Evolutionary conservation across 2,113 vertebrate species (phyloP).

Genomic region (Columba janthina): DNA sequence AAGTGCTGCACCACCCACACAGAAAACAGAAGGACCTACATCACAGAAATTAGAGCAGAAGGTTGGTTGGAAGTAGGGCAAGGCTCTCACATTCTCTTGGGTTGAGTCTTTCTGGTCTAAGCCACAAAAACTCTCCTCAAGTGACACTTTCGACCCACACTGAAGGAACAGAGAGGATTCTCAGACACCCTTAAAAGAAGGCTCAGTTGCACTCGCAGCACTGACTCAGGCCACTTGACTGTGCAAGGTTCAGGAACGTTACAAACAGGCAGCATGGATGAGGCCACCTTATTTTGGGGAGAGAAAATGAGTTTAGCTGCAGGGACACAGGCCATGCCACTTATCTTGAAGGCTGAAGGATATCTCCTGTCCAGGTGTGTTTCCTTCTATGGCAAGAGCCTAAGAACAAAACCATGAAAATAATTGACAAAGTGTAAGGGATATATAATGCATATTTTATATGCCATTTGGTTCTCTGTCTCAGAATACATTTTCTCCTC

Average conservation of each 20-base stretch:
- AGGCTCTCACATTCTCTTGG: background rate
- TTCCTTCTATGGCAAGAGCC: background rate
- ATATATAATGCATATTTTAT: background rate
- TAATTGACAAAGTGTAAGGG: background rate
- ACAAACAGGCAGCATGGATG: background rate
- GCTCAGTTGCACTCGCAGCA: background rate
- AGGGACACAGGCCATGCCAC: background rate
- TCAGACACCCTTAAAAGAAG: background rate
- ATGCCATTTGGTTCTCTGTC: background rate
- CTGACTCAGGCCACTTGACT: background rate
- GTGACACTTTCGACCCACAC: background rate
- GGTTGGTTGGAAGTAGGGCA: background rate
- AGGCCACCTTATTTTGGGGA: background rate
- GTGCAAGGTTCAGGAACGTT: background rate
- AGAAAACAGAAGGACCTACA: background rate
- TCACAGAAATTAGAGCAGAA: background rate
- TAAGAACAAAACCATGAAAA: background rate
- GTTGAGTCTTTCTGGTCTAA: background rate
- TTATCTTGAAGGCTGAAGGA: background rate
- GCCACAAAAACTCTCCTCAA: background rate
- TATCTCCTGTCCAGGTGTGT: background rate
- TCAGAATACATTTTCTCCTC: background rate
- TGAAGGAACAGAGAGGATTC: background rate
- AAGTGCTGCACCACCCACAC: background rate
- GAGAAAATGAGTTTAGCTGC: background rate